A percentile compares a stretch with the other conserved stretches of the same genome.
phyloP scores from a whole-genome alignment of 2,113 vertebrate genomes.

The Daboia siamensis region DNA sequence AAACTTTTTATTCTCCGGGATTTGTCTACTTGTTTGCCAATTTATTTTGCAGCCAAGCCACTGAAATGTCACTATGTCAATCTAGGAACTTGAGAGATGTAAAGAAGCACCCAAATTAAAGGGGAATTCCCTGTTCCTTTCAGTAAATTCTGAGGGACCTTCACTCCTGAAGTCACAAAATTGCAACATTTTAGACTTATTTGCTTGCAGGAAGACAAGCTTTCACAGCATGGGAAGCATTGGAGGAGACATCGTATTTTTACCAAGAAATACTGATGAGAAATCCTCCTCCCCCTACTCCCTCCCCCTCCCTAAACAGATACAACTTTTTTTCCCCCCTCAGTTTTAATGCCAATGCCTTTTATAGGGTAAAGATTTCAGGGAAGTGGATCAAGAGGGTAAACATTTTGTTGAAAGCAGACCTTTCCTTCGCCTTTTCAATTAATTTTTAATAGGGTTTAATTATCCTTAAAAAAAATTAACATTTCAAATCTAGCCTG shows the following conservation, averaged over 20 bases:
- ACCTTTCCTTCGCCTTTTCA: not conserved
- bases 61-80: too few relatives aligned
- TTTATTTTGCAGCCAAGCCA: not conserved
- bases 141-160: too few relatives aligned
- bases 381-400: not conserved
- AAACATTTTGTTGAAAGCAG: not conserved
- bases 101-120: too few relatives aligned
- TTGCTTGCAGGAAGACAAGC: too few relatives aligned
- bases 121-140: too few relatives aligned
- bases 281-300: not conserved
- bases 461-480: not conserved
- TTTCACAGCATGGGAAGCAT: too few relatives aligned
- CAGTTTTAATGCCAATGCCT: not conserved
- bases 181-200: too few relatives aligned
- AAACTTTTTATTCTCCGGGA: not conserved
- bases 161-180: too few relatives aligned
- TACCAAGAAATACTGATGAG: too few relatives aligned
- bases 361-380: not conserved
- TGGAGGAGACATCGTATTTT: too few relatives aligned
- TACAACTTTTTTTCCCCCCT: accelerated
- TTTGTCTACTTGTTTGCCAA: not conserved
- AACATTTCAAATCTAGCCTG: not conserved
- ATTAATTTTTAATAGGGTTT: not conserved
- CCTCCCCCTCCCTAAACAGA: not conserved
- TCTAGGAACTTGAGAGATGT: too few relatives aligned